A percentile compares a stretch with the other conserved stretches of the same genome.
phyloP scores from a whole-genome alignment of 2,888 invertebrate genomes.

The Aleiodes leptofemur region DNA sequence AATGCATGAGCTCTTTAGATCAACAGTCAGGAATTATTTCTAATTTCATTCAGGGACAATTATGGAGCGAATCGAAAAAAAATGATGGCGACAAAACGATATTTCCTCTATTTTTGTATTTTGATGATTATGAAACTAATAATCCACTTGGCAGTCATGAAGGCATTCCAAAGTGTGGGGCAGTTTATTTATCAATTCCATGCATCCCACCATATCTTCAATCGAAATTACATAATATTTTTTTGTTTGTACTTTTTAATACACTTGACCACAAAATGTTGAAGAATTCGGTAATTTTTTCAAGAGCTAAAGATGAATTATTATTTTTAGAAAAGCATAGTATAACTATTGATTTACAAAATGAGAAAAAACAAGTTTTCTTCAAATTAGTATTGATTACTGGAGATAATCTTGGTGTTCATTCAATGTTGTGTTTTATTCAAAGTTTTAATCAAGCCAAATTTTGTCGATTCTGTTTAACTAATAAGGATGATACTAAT shows the following conservation, averaged over 20 bases:
- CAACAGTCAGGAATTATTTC: background rate
- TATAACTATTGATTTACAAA: conserved; percentile 13
- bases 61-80: conserved; percentile 3
- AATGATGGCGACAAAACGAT: conserved; percentile 40
- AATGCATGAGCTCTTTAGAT: background rate
- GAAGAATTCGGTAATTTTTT: conserved; percentile 45
- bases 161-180: conserved; percentile 49
- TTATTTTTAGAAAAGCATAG: conserved; percentile 36
- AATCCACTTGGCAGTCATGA: conserved; percentile 52
- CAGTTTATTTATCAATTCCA: conserved; percentile 48
- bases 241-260: conserved; percentile 44
- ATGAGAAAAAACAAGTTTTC: conserved; percentile 10
- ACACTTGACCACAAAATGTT: conserved; percentile 42
- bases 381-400: conserved; percentile 15
- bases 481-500: background rate
- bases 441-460: background rate
- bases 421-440: conserved; percentile 1
- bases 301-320: conserved; percentile 48
- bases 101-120: conserved; percentile 51
- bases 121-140: conserved; percentile 53
- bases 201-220: conserved; percentile 48
- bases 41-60: conserved; percentile 9
- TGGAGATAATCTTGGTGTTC: conserved; percentile 26
- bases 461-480: conserved; percentile 14
- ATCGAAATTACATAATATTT: conserved; percentile 49